A percentile compares a stretch with the other conserved stretches of the same genome.
Conservation (phyloP, 2,888 invertebrate genomes). For the Stenchaetothrips biformis region DNA sequence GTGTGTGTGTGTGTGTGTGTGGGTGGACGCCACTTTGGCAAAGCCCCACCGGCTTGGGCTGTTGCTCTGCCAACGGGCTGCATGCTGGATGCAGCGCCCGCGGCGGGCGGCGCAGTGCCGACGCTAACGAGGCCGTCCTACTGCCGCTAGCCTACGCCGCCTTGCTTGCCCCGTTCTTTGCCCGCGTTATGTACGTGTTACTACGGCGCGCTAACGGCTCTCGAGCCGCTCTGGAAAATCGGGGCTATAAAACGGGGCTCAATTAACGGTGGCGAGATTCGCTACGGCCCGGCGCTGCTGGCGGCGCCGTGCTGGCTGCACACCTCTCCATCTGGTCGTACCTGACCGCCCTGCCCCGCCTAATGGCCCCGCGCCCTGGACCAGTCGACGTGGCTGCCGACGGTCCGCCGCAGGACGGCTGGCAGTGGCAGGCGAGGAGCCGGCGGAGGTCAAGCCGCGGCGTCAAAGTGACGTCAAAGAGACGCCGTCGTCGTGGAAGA, state of each 20-base stretch:
- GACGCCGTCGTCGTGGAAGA: too few species aligned
- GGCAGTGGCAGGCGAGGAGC: too few species aligned
- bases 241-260: constrained; percentile 14
- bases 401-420: too few species aligned
- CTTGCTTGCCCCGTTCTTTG: not conserved
- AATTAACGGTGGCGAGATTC: constrained; percentile 24
- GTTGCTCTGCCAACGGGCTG: not conserved
- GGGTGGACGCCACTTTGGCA: not conserved
- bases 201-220: constrained; percentile 10
- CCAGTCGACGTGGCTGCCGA: too few species aligned
- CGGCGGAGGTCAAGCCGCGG: too few species aligned
- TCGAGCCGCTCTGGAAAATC: not conserved
- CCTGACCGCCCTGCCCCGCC: too few species aligned
- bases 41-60: not conserved
- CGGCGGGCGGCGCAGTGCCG: not conserved
- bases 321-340: too few species aligned
- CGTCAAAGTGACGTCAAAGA: too few species aligned
- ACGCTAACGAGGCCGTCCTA: not conserved
- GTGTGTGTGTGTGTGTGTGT: too few species aligned
- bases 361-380: too few species aligned
- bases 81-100: not conserved
- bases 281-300: not conserved
- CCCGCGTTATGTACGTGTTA: constrained; percentile 5
- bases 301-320: too few species aligned
- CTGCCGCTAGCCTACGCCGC: not conserved